Evolutionary conservation across 2,888 invertebrate species (phyloP).

Genomic region (Aethes cnicana): DNA sequence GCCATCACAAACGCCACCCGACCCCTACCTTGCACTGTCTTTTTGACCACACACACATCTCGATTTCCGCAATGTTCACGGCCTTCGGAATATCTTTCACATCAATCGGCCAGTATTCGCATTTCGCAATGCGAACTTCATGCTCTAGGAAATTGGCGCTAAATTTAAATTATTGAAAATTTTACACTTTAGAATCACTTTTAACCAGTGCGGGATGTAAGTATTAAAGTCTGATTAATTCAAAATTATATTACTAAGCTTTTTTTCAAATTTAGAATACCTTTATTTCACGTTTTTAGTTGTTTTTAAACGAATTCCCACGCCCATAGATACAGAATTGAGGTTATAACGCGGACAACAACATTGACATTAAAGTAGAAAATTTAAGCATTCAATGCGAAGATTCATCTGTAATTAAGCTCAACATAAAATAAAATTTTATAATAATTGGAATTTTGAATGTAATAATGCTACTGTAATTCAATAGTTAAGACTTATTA

Average conservation of each 20-base stretch:
- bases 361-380: constrained; percentile 6
- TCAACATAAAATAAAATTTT: background rate
- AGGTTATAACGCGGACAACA: constrained; percentile 65
- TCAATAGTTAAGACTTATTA: constrained; percentile 38
- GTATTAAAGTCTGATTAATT: too few species aligned
- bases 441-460: constrained; percentile 1
- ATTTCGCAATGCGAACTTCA: constrained; percentile 83
- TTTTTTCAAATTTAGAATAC: too few species aligned
- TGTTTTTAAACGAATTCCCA: constrained; percentile 35
- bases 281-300: background rate
- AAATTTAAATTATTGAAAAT: constrained; percentile 69
- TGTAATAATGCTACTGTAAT: constrained; percentile 1
- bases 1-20: constrained; percentile 91
- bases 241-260: too few species aligned
- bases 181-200: background rate
- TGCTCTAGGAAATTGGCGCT: constrained; percentile 72
- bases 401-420: too few species aligned
- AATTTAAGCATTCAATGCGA: background rate
- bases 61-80: constrained; percentile 85
- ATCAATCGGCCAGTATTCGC: constrained; percentile 84
- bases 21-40: constrained; percentile 89
- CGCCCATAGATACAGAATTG: constrained; percentile 47
- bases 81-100: constrained; percentile 86
- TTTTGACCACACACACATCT: constrained; percentile 84
- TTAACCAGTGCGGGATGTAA: too few species aligned